Base-by-base conservation (phyloP, 1,140 invertebrate species). In the Zaprionus ghesquierei region DNA sequence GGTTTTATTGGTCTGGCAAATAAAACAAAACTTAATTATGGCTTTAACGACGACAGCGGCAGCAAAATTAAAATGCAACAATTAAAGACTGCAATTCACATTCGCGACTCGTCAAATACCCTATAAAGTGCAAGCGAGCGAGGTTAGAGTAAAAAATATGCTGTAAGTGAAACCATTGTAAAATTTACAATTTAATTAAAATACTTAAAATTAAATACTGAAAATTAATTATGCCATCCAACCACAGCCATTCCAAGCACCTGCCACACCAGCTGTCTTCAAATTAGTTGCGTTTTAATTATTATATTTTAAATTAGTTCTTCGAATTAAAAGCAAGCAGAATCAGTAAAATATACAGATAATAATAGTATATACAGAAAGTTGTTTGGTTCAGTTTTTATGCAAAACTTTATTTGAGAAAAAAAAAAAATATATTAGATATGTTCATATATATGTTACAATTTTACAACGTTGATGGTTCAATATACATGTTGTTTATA, bases 1-100 rank as follows among this genome's bases (percentile, higher is more conserved):
- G 63, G 60, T 81, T 86, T 41, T 85, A 85, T 86, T 78, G 70
- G 56, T 69, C 62, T 25, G 75, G 61, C 62, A 81, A 81, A 86
- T 86, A 71, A 77, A 8, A 69, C 66, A 69, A 85, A 89, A 89
- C 84, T 87, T 87, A 89, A 87, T 87, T 82, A 89, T 62, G 62
- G 33, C 22, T 44, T 56, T 25, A 59, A 27, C 56, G 10, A 23
- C 56, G 31, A 31, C 22, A 60, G 12, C 33, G 33, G 6, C n/a
- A n/a, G n/a, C n/a, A 33, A 61, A 73, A 59, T 65, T 50, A 55
- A 49, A 68, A 51, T 12, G 20, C 35, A 64, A 64, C 70, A 79
- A 74, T 75, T 58, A 22, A 27, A 49, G 60, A 73, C 46, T 49
- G 61, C 0, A 41, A 41, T 3, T 41, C 0, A 2, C 2, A 41